Evolutionary conservation across 92 coral and sea anemone genomes (phyloP).

Genomic region (Epizoanthus stellaris): DNA sequence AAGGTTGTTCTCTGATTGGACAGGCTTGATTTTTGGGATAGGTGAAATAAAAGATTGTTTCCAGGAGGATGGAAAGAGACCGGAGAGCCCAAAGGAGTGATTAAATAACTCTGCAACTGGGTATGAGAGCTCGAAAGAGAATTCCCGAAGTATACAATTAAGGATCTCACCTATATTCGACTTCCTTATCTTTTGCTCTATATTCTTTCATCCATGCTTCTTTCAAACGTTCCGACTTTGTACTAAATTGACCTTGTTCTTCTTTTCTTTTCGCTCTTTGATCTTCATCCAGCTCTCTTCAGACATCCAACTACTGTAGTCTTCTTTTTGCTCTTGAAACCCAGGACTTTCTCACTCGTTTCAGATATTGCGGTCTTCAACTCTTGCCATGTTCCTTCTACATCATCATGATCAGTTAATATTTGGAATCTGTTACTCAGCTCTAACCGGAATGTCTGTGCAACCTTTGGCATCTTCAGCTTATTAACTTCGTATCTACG

Average conservation of each 20-base stretch:
- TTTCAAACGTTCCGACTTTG: constrained; percentile 15
- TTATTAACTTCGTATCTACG: constrained; percentile 2
- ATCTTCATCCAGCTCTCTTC: constrained; percentile 2
- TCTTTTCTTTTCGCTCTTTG: constrained; percentile 23
- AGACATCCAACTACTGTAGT: constrained; percentile 3
- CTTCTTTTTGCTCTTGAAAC: not conserved
- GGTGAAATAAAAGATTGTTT: too few relatives aligned
- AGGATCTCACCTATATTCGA: not conserved
- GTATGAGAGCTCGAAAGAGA: too few relatives aligned
- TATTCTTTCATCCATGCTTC: constrained; percentile 9
- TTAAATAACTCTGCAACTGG: too few relatives aligned
- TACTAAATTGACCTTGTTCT: constrained; percentile 10
- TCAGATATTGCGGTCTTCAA: constrained; percentile 10
- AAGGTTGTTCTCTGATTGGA: too few relatives aligned
- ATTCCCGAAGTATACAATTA: too few relatives aligned
- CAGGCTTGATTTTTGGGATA: too few relatives aligned
- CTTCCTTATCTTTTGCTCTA: not conserved
- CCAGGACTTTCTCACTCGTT: not conserved
- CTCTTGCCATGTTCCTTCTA: constrained; percentile 30
- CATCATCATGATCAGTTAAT: constrained; percentile 12
- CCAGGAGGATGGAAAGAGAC: too few relatives aligned
- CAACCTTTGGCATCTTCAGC: constrained; percentile 22
- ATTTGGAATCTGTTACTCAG: constrained; percentile 29
- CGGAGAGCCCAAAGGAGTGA: too few relatives aligned
- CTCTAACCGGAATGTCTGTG: constrained; percentile 28